Evolutionary conservation across 37 sponge, comb jelly and placozoan species (phyloP).

Genomic region (Spongilla lacustris): DNA sequence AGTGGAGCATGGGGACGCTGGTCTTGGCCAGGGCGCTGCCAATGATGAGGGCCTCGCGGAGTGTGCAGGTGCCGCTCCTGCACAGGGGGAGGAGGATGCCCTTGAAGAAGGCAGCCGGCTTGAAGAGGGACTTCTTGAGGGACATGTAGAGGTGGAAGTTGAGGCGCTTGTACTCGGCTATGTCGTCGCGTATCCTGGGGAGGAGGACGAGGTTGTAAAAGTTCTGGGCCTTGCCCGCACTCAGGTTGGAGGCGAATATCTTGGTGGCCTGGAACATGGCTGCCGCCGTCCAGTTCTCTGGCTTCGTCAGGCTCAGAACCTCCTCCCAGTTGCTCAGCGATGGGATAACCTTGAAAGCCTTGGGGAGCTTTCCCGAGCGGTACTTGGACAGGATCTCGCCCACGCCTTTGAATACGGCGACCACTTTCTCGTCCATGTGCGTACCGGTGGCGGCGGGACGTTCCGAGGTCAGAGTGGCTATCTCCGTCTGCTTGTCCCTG

Average conservation of each 20-base stretch:
- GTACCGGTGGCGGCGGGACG: neutral
- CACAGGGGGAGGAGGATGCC: constrained; percentile 93
- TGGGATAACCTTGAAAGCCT: constrained; percentile 97
- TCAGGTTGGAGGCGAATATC: constrained; percentile 91
- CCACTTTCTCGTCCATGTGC: constrained; percentile 76
- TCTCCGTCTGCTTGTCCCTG: constrained; percentile 87
- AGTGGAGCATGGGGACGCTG: constrained; percentile 94
- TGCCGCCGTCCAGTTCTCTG: constrained; percentile 96
- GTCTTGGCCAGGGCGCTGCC: constrained; percentile 87
- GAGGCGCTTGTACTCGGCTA: constrained; percentile 93
- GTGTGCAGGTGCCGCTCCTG: constrained; percentile 87
- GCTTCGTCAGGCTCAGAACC: constrained; percentile 86
- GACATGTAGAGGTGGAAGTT: constrained; percentile 97
- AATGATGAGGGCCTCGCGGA: constrained; percentile 96
- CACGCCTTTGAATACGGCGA: constrained; percentile 79
- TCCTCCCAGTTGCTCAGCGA: constrained; percentile 95
- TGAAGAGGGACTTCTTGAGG: constrained; percentile 94
- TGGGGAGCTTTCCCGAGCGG: constrained; percentile 94
- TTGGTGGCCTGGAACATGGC: constrained; percentile 97
- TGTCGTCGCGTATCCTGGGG: constrained; percentile 96
- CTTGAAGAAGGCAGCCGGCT: constrained; percentile 99
- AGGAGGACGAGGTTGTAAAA: constrained; percentile 95
- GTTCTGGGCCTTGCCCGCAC: constrained; percentile 77
- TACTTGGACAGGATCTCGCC: constrained; percentile 91
- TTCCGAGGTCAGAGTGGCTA: constrained; percentile 59